Evolutionary conservation across 2,888 invertebrate genomes (phyloP).

Genomic region (Agonopterix arenella): DNA sequence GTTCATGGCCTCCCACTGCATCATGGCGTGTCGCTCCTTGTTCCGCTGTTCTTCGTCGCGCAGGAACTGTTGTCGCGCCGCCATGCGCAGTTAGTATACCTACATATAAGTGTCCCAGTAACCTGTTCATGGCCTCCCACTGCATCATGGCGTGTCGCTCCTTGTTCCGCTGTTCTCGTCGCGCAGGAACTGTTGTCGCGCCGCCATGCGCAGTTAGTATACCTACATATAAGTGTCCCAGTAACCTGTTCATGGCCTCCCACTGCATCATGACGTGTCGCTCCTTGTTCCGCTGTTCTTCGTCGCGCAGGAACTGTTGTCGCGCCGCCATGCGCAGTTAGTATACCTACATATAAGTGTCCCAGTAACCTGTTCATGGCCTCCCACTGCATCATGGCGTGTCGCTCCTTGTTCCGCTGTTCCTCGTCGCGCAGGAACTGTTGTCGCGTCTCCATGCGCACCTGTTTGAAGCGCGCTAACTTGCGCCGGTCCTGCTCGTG

Average conservation of each 20-base stretch:
- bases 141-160: constrained; percentile 54
- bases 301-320: constrained; percentile 29
- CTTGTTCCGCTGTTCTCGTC: constrained; percentile 32
- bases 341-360: neutral
- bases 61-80: constrained; percentile 36
- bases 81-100: constrained; percentile 29
- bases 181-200: constrained; percentile 33
- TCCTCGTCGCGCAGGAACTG: constrained; percentile 44
- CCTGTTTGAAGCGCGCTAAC: constrained; percentile 29
- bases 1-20: too few species aligned
- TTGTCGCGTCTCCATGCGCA: constrained; percentile 36
- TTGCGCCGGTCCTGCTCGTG: constrained; percentile 36
- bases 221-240: neutral
- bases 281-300: constrained; percentile 38
- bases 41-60: too few species aligned
- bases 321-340: constrained; percentile 37
- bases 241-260: constrained; percentile 68
- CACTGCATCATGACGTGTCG: constrained; percentile 62
- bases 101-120: neutral
- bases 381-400: constrained; percentile 70
- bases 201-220: constrained; percentile 29
- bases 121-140: constrained; percentile 74
- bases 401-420: constrained; percentile 34
- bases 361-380: constrained; percentile 62
- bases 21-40: too few species aligned